Evolutionary conservation across 2,888 invertebrate genomes (phyloP), one percentile per base, ranked within the genome.

Genomic region (Ernsta delagoae): DNA sequence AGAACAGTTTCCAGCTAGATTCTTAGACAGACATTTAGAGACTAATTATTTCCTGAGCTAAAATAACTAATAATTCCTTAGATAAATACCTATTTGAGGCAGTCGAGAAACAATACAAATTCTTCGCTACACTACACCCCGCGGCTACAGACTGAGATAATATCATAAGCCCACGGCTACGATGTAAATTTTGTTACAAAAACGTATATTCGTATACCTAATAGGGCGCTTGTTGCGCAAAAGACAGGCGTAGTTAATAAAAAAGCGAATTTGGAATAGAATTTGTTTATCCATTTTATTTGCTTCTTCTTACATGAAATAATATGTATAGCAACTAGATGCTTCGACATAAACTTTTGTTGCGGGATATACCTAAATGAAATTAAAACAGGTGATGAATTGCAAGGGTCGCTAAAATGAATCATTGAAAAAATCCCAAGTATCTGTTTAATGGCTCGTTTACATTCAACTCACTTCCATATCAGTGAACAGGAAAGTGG

Each of bases 111-210:
- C 39, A 62, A 62, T 50, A 53, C 24, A 24, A 62, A 62, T 63
- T 53, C 39, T 11, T 5, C 16, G 62, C 16, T 50, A 62, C 48
- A 36, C 45, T 7, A 36, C 53, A 39, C 50, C 62, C 53, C n/a
- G 53, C 39, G 62, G 62, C 62, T 63, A 63, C 62, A 63, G 39
- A 36, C 62, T 53, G 53, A 63, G 62, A 63, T 53, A 63, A 63
- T 53, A 62, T 53, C 53, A 39, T 63, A 63, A 63, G 11, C 39
- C 62, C 41, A 9, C 53, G 53, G 53, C 53, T 11, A 63, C n/a
- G 53, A 63, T 63, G 63, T 63, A 63, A 53, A 63, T 54, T 54
- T 54, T 54, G 53, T 63, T 54, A 63, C 53, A 54, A 54, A 63
- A 54, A 63, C 53, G 63, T 63, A 63, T 63, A 63, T 48, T 48